phyloP scores from a whole-genome alignment of 2,797 vertebrate genomes.

The Naso thynnoides region DNA sequence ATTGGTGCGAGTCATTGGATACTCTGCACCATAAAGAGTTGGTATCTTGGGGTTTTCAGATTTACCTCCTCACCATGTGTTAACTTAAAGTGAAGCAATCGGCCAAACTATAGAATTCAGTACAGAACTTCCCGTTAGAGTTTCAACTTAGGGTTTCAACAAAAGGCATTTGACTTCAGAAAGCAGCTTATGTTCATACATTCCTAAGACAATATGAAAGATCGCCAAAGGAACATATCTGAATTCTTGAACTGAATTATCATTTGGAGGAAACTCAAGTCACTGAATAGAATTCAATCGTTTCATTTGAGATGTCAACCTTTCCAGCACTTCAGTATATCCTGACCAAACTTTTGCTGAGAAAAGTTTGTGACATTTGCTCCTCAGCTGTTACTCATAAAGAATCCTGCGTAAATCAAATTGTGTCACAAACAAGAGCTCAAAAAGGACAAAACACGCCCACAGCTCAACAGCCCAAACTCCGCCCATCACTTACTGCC shows the following conservation, averaged over 20 bases:
- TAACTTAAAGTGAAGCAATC: background rate
- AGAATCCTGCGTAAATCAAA: background rate
- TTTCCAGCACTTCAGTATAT: background rate
- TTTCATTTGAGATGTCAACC: background rate
- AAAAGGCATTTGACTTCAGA: no score
- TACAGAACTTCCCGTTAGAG: background rate
- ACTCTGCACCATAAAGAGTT: background rate
- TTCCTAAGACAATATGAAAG: no score
- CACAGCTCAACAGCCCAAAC: background rate
- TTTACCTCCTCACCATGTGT: background rate
- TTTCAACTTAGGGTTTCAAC: no score
- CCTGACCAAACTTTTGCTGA: background rate
- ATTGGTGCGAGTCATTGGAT: background rate
- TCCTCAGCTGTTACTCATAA: background rate
- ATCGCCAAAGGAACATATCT: no score
- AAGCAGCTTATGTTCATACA: no score
- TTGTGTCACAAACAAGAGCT: background rate
- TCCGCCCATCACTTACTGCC: background rate
- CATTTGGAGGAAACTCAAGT: no score
- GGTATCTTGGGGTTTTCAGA: background rate
- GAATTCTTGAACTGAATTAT: no score
- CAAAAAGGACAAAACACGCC: background rate
- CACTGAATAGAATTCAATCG: no score
- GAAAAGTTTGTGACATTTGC: background rate
- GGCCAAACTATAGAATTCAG: background rate